Evolutionary conservation across 1,140 invertebrate genomes (phyloP), one percentile per base, ranked within the genome.

Genomic region (Achroia grisella): DNA sequence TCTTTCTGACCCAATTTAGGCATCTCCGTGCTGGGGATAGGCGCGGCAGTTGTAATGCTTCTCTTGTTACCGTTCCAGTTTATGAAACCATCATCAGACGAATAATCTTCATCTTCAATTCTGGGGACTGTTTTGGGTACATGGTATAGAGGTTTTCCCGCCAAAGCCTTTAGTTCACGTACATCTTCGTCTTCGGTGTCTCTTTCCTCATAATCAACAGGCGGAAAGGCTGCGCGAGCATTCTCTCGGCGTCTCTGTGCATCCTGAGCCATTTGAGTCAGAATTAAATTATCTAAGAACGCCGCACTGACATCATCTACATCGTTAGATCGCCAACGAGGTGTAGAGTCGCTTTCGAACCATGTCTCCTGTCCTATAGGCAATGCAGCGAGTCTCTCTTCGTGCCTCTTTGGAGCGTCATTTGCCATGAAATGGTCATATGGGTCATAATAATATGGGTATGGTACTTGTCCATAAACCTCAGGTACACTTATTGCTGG

Each of bases 331-430:
- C 61, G 62, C 86, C 86, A 87, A 34, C 59, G 69, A 34, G 83
- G 66, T 36, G 65, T 53, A 27, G 63, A 55, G 11, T 89, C 87
- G 34, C 82, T 87, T 56, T 90, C 88, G 52, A 88, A 90, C 81
- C 88, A 89, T 2, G 88, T 89, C 56, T 90, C 89, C 53, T 90
- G 89, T 13, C 89, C 89, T 10, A 90, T 89, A 0, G 89, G 89
- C n/a, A 89, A 71, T 1, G 86, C 70, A 9, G 88, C 87, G 51
- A 74, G 53, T 55, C 72, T 81, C 53, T 89, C 87, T 41, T 87
- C 86, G 49, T 89, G 86, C 36, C 83, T 77, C 23, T 86, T 79
- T 10, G 86, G 80, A 12, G 85, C 86, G 48, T 88, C 82, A 23
- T 89, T 89, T 44, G 88, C 87, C 13, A 47, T 32, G 52, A 89